phyloP scores from a whole-genome alignment of 2,113 vertebrate genomes.

The Pachypanchax playfairii region DNA sequence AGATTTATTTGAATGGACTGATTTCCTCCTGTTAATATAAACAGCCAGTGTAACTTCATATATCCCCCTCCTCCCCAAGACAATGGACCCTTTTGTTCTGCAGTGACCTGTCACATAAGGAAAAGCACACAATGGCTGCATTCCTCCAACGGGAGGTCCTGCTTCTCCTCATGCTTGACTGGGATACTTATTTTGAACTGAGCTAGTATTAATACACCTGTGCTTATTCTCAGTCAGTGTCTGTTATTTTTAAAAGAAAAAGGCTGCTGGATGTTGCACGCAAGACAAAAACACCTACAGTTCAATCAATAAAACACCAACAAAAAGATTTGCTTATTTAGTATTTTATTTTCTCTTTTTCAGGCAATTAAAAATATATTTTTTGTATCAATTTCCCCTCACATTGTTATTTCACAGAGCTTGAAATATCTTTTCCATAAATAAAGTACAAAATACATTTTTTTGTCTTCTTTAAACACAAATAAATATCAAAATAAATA shows the following conservation, averaged over 20 bases:
- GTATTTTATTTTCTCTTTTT: slow-evolving; percentile 69
- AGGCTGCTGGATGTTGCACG: background rate
- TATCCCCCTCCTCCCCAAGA: background rate
- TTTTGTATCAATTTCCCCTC: slow-evolving; percentile 61
- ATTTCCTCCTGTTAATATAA: background rate
- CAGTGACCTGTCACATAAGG: background rate
- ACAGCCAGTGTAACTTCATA: background rate
- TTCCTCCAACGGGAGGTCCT: background rate
- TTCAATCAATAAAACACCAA: slow-evolving; percentile 5
- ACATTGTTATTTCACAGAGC: slow-evolving; percentile 72
- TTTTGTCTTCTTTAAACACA: slow-evolving; percentile 71
- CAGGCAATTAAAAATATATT: slow-evolving; percentile 77
- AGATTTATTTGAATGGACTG: background rate
- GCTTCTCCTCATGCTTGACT: slow-evolving; percentile 2
- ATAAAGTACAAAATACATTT: slow-evolving; percentile 83
- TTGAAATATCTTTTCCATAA: slow-evolving; percentile 73
- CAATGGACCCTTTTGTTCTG: background rate
- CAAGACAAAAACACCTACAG: background rate
- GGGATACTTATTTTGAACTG: background rate
- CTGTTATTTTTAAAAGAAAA: background rate
- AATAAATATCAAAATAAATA: slow-evolving; percentile 87
- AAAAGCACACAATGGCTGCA: background rate
- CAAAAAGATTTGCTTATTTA: slow-evolving; percentile 49
- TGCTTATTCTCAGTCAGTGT: background rate
- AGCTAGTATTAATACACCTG: background rate